phyloP scores from a whole-genome alignment of 2,113 vertebrate genomes.

The Sterrhoptilus dennistouni region DNA sequence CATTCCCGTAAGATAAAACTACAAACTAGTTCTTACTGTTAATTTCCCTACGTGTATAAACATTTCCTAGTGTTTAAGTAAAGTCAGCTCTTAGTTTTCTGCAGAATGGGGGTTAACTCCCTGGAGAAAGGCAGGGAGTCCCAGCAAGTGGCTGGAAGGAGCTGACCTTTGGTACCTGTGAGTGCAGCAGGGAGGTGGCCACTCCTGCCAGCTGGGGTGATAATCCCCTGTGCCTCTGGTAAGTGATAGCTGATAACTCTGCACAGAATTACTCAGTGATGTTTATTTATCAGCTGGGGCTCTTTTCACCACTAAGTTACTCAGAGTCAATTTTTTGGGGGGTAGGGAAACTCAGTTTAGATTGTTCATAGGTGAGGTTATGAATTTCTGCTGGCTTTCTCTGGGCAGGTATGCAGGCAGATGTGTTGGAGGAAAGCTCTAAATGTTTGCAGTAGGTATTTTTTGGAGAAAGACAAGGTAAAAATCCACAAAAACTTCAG shows the following conservation, averaged over 20 bases:
- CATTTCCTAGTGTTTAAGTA: slow-evolving; percentile 11
- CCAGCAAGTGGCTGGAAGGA: slow-evolving; percentile 32
- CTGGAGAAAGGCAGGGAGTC: background rate
- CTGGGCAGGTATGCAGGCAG: background rate
- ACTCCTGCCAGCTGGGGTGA: slow-evolving; percentile 68
- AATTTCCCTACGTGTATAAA: background rate
- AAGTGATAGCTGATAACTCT: slow-evolving; percentile 65
- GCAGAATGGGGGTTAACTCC: slow-evolving; percentile 24
- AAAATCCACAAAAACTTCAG: background rate
- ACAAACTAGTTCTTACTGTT: background rate
- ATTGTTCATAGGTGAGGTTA: background rate
- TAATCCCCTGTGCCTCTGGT: slow-evolving; percentile 69
- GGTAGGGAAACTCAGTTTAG: background rate
- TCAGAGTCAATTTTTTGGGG: background rate
- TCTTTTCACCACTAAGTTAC: slow-evolving; percentile 21
- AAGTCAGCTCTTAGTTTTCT: slow-evolving; percentile 39
- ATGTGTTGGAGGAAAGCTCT: background rate
- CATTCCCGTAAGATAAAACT: background rate
- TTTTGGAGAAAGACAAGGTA: background rate
- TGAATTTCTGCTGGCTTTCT: background rate
- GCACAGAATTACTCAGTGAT: slow-evolving; percentile 37
- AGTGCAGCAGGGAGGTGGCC: slow-evolving; percentile 4
- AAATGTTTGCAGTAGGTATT: background rate
- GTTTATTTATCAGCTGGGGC: slow-evolving; percentile 59
- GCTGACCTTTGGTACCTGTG: slow-evolving; percentile 73